A percentile compares a stretch with the other conserved stretches of the same genome.
These are phyloP conservation scores for Pelodytes ibericus DNA, from an alignment of 2,797 vertebrate species.

Conservation along the genomic window DNA sequence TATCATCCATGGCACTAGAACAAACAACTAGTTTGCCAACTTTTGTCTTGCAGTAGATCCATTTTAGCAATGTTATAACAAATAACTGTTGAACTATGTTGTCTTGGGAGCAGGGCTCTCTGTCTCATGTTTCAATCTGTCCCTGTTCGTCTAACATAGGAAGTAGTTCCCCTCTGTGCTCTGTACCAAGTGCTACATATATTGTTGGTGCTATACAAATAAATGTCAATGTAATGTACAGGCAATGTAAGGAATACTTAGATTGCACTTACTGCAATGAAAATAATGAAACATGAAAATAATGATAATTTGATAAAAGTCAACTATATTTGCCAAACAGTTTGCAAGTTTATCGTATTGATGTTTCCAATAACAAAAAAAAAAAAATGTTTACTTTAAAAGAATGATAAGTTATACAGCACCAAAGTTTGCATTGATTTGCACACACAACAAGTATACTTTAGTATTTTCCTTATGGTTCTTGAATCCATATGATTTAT, in stretches of 20 bases:
- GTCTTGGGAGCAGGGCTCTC: too few relatives aligned
- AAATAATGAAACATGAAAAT: slow-evolving; percentile 42
- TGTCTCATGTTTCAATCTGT: too few relatives aligned
- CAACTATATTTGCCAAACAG: slow-evolving; percentile 46
- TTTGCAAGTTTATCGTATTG: slow-evolving; percentile 46
- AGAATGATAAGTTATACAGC: slow-evolving; percentile 60
- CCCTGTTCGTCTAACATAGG: too few relatives aligned
- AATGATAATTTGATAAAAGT: slow-evolving; percentile 47
- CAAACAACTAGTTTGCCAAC: too few relatives aligned
- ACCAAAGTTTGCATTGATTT: slow-evolving; percentile 63
- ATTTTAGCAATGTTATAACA: slow-evolving; percentile 2
- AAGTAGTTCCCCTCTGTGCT: too few relatives aligned
- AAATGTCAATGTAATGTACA: too few relatives aligned
- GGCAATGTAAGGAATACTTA: slow-evolving; percentile 2
- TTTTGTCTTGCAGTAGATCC: slow-evolving; percentile 14
- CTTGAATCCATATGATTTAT: slow-evolving; percentile 29
- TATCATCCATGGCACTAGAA: too few relatives aligned
- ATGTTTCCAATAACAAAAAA: slow-evolving; percentile 38
- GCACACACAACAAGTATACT: slow-evolving; percentile 51
- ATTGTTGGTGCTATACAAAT: too few relatives aligned
- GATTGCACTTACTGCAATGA: slow-evolving; percentile 24
- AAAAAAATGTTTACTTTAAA: slow-evolving; percentile 61
- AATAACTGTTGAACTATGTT: not conserved
- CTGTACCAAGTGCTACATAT: too few relatives aligned
- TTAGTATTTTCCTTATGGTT: slow-evolving; percentile 32